Conservation (phyloP, 2,113 vertebrate species). For the Trachemys scripta region DNA sequence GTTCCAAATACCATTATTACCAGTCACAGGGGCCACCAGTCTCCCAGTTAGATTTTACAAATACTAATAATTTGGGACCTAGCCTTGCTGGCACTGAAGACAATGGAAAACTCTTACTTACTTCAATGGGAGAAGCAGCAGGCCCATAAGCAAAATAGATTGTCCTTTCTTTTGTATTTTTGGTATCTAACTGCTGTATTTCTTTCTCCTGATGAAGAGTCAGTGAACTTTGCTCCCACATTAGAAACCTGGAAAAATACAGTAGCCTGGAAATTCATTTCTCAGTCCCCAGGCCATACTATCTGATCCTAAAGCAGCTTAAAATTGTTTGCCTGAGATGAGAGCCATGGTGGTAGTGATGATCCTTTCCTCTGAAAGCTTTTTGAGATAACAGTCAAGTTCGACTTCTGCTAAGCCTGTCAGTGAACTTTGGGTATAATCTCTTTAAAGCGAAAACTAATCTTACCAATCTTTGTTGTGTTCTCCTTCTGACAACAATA, state of each 20-base stretch:
- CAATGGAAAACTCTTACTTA: neutral
- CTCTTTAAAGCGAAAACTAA: slow-evolving; percentile 77
- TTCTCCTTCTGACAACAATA: slow-evolving; percentile 51
- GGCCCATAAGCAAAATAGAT: neutral
- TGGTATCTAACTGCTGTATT: slow-evolving; percentile 10
- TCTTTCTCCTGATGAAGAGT: slow-evolving; percentile 36
- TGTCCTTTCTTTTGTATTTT: neutral
- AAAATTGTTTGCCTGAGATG: slow-evolving; percentile 73
- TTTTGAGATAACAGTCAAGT: slow-evolving; percentile 76
- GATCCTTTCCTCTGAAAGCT: slow-evolving; percentile 63
- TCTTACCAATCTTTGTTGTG: slow-evolving; percentile 62
- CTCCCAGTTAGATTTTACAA: neutral
- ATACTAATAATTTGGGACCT: neutral
- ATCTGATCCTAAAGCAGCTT: slow-evolving; percentile 79
- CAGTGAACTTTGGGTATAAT: slow-evolving; percentile 77
- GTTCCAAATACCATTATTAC: neutral
- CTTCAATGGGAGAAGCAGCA: neutral
- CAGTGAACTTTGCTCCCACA: slow-evolving; percentile 66
- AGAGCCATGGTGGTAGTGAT: slow-evolving; percentile 65
- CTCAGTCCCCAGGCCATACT: slow-evolving; percentile 25
- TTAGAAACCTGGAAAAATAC: slow-evolving; percentile 60
- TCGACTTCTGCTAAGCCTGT: slow-evolving; percentile 74
- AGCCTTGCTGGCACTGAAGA: neutral
- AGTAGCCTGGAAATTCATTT: slow-evolving; percentile 50
- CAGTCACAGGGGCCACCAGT: neutral